A percentile compares a stretch with the other conserved stretches of the same genome.
Evolutionary conservation across 2,888 invertebrate genomes (phyloP).

Genomic region (Drosophila lutescens): DNA sequence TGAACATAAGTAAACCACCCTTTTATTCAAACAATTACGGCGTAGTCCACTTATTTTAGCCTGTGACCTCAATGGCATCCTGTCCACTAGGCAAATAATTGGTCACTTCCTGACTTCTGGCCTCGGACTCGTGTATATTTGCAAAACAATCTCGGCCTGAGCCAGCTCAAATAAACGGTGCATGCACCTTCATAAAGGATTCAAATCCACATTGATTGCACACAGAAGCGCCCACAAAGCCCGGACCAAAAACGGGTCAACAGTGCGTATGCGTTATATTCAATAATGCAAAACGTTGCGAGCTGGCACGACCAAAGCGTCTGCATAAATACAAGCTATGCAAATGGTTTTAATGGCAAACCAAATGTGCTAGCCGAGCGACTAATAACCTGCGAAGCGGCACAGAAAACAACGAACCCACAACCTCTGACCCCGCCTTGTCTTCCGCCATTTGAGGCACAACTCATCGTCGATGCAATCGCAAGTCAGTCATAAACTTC

Average conservation of each 20-base stretch:
- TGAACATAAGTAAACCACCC: background rate
- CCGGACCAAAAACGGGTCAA: conserved; percentile 55
- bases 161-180: conserved; percentile 31
- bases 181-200: conserved; percentile 37
- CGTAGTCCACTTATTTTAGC: background rate
- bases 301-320: conserved; percentile 38
- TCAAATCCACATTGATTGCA: conserved; percentile 35
- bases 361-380: conserved; percentile 54
- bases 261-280: conserved; percentile 63
- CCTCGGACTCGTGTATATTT: conserved; percentile 26
- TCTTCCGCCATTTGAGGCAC: background rate
- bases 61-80: conserved; percentile 5
- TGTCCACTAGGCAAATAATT: conserved; percentile 23
- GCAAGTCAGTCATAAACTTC: conserved; percentile 67
- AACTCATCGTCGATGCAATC: conserved; percentile 48
- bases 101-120: conserved; percentile 27
- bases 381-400: conserved; percentile 59
- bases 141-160: conserved; percentile 35
- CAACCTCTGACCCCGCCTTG: conserved; percentile 1
- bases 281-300: conserved; percentile 65
- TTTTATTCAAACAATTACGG: conserved; percentile 1
- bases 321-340: conserved; percentile 59
- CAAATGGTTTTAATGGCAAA: conserved; percentile 68
- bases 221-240: conserved; percentile 11
- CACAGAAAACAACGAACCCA: conserved; percentile 35